A percentile compares a stretch with the other conserved stretches of the same genome.
These are phyloP conservation scores for Aleiodes sp. DNA, from an alignment of 1,140 invertebrate species.

Conservation along the genomic window DNA sequence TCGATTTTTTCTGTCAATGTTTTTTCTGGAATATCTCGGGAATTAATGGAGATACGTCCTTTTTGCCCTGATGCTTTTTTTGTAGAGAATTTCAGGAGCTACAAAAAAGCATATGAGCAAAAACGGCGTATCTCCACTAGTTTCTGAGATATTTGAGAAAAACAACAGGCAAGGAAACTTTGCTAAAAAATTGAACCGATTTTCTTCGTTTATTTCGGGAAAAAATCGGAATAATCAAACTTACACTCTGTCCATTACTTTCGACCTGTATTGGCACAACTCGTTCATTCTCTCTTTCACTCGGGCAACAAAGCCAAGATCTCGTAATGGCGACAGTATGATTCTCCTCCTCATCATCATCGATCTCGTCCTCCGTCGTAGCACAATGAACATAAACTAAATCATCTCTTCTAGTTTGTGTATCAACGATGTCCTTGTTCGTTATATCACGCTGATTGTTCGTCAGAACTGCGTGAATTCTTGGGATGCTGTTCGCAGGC, in stretches of 20 bases:
- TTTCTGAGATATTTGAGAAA: too few species aligned
- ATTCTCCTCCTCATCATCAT: conserved; percentile 45
- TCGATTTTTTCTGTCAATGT: too few species aligned
- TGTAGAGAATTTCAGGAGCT: too few species aligned
- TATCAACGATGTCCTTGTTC: conserved; percentile 39
- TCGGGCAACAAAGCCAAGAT: conserved; percentile 53
- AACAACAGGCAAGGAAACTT: too few species aligned
- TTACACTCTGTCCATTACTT: conserved; percentile 32
- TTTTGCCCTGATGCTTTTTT: too few species aligned
- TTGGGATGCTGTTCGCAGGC: conserved; percentile 8
- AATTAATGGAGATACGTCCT: too few species aligned
- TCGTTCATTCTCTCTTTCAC: conserved; percentile 42
- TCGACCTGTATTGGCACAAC: conserved; percentile 49
- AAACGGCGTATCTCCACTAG: too few species aligned
- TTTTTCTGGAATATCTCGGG: too few species aligned
- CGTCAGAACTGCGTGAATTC: conserved; percentile 19
- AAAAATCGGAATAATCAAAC: background rate
- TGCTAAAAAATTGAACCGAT: too few species aligned
- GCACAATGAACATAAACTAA: conserved; percentile 49
- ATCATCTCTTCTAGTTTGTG: conserved; percentile 37
- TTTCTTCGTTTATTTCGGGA: too few species aligned
- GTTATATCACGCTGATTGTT: conserved; percentile 16
- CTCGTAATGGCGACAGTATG: conserved; percentile 40
- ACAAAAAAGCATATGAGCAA: too few species aligned
- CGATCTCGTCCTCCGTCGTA: conserved; percentile 40